phyloP scores from a whole-genome alignment of 2,113 vertebrate genomes.

The Corythaeola cristata region DNA sequence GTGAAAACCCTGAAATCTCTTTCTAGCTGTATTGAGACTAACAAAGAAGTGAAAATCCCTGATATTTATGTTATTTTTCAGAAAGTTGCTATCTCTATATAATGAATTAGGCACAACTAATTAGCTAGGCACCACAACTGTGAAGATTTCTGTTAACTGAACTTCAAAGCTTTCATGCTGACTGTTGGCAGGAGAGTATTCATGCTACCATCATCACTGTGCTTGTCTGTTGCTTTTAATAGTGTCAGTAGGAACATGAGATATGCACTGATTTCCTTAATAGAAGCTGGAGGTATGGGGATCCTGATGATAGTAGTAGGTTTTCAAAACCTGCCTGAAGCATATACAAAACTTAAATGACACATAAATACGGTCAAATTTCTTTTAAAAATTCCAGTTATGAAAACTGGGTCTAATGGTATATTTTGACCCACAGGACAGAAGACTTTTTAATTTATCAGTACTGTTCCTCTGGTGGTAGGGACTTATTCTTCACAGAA shows the following conservation, averaged over 20 bases:
- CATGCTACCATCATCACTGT: not conserved
- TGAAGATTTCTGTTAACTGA: conserved; percentile 59
- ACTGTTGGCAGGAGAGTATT: not conserved
- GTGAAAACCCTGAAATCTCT: conserved; percentile 7
- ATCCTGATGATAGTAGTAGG: not conserved
- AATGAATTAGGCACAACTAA: conserved; percentile 61
- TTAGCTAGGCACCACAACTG: not conserved
- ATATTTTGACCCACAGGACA: not conserved
- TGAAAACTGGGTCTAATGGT: not conserved
- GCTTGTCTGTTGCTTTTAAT: not conserved
- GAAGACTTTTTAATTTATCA: not conserved
- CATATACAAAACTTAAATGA: not conserved
- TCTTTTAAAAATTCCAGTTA: not conserved
- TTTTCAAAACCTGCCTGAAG: not conserved
- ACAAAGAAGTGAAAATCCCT: not conserved
- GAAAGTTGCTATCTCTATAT: conserved; percentile 23
- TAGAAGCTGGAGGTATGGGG: not conserved
- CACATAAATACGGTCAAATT: not conserved
- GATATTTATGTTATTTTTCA: conserved; percentile 18
- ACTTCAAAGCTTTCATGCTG: conserved; percentile 39
- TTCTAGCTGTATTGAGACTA: not conserved
- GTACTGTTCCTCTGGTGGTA: not conserved
- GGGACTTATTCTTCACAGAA: not conserved
- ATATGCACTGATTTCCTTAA: not conserved
- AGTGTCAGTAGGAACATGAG: not conserved